Conservation (phyloP, 92 coral and sea anemone species). For the Siderastrea radians region DNA sequence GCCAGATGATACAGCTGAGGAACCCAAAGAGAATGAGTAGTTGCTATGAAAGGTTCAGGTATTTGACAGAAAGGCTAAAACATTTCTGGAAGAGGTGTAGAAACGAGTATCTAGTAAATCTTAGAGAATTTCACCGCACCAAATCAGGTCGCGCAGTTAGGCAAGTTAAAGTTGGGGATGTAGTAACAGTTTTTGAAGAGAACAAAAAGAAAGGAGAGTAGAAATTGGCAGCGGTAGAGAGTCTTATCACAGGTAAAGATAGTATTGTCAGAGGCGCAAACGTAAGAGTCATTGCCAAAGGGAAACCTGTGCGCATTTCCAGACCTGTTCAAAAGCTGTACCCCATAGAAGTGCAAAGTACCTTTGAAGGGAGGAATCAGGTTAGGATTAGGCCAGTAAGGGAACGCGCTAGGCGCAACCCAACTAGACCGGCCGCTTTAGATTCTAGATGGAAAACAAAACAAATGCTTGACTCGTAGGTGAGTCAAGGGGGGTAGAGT, state of each 20-base stretch:
- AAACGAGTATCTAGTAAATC: slow-evolving; percentile 21
- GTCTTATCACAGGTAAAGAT: slow-evolving; percentile 24
- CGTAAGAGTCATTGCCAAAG: slow-evolving; percentile 19
- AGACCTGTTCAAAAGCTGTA: slow-evolving; percentile 24
- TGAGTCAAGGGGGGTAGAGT: slow-evolving; percentile 28
- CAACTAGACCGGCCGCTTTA: slow-evolving; percentile 1
- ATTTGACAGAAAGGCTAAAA: slow-evolving; percentile 28
- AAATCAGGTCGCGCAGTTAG: neutral
- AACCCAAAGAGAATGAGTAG: slow-evolving; percentile 10
- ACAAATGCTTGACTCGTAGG: slow-evolving; percentile 19
- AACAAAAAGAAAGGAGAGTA: slow-evolving; percentile 8
- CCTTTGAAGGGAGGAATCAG: neutral
- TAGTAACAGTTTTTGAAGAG: slow-evolving; percentile 39
- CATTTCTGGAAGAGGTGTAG: neutral
- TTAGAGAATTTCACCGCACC: slow-evolving; percentile 29
- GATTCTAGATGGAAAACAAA: slow-evolving; percentile 18
- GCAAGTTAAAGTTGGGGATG: slow-evolving; percentile 22
- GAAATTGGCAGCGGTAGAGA: slow-evolving; percentile 39
- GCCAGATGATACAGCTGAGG: slow-evolving; percentile 29
- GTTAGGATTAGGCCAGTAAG: neutral
- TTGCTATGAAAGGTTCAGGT: slow-evolving; percentile 25
- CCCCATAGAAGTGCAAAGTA: slow-evolving; percentile 20
- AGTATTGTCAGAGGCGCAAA: slow-evolving; percentile 26
- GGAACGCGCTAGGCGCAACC: neutral
- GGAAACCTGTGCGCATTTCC: slow-evolving; percentile 20